Conservation (phyloP, 1,140 invertebrate genomes). For the Philotrypesis tridentata region DNA sequence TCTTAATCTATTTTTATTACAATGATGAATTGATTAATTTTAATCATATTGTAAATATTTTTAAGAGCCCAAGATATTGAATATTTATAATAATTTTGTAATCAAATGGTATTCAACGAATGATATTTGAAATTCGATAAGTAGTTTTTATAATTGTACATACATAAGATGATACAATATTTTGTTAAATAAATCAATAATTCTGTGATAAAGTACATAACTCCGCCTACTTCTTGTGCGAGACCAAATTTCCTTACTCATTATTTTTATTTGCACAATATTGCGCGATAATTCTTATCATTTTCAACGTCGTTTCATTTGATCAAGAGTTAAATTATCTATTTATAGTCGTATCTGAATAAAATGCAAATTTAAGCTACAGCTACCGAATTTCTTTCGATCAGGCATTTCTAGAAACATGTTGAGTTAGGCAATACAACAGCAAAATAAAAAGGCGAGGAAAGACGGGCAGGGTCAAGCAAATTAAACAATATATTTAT, state of each 20-base stretch:
- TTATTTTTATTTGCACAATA: background rate
- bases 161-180: slow-evolving; percentile 62
- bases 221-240: background rate
- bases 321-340: background rate
- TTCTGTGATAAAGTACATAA: slow-evolving; percentile 56
- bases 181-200: slow-evolving; percentile 61
- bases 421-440: too few species aligned
- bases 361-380: background rate
- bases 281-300: background rate
- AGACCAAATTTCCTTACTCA: background rate
- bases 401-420: background rate
- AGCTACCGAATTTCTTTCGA: too few species aligned
- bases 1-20: slow-evolving; percentile 20
- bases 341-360: background rate
- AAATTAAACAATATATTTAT: slow-evolving; percentile 52
- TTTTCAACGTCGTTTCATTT: too few species aligned
- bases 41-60: slow-evolving; percentile 26
- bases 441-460: background rate
- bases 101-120: background rate
- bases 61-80: slow-evolving; percentile 9
- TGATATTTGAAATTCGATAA: slow-evolving; percentile 32
- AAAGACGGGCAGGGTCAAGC: background rate
- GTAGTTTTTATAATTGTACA: slow-evolving; percentile 54
- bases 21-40: slow-evolving; percentile 20
- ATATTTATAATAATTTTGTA: slow-evolving; percentile 20